Evolutionary conservation across 2,888 invertebrate species (phyloP).

Genomic region (Mactromeris polynyma): DNA sequence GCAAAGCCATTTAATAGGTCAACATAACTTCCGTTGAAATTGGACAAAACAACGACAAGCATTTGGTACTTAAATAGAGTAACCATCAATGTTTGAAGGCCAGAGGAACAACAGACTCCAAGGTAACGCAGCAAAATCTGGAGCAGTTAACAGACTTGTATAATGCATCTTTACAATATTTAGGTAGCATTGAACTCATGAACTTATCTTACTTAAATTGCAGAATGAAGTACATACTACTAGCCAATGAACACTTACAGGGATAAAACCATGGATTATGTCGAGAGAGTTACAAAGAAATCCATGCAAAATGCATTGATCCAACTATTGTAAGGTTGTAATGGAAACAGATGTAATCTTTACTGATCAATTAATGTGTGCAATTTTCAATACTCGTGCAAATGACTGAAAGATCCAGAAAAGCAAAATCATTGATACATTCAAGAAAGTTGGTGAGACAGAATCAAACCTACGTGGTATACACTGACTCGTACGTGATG

Average conservation of each 20-base stretch:
- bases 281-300: neutral
- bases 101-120: neutral
- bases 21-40: neutral
- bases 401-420: too few species aligned
- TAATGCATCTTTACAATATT: neutral
- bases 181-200: neutral
- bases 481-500: too few species aligned
- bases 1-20: constrained; percentile 9
- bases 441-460: too few species aligned
- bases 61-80: neutral
- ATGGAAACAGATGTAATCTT: too few species aligned
- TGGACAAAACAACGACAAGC: neutral
- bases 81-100: neutral
- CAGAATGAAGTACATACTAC: neutral
- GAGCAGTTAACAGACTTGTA: neutral
- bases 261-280: neutral
- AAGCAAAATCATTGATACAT: too few species aligned
- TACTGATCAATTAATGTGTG: too few species aligned
- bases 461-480: too few species aligned
- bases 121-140: neutral
- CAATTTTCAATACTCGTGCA: too few species aligned
- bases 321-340: neutral
- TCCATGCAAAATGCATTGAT: neutral
- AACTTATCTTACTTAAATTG: neutral
- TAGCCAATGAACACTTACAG: neutral